Conservation (phyloP, 2,113 vertebrate species). For the Psittacus erithacus region DNA sequence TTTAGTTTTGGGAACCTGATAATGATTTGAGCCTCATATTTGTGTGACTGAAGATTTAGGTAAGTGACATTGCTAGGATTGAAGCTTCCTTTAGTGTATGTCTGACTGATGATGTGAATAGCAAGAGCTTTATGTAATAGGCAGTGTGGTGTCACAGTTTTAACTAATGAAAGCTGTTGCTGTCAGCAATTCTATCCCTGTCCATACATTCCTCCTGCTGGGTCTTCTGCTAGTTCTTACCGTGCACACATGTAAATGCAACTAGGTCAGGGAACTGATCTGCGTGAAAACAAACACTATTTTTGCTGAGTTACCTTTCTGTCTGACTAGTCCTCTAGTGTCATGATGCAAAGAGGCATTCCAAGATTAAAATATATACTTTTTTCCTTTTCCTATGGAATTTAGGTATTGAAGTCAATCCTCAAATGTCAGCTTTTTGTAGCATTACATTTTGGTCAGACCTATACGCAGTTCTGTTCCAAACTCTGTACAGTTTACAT, state of each 20-base stretch:
- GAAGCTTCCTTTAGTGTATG: not conserved
- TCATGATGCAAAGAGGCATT: not conserved
- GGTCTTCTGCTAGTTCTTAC: not conserved
- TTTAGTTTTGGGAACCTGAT: not conserved
- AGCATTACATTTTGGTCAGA: not conserved
- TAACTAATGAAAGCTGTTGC: not conserved
- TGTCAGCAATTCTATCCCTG: not conserved
- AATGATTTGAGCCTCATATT: not conserved
- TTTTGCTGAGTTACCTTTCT: not conserved
- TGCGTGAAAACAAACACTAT: not conserved
- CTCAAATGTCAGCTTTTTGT: not conserved
- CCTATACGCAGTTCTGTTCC: not conserved
- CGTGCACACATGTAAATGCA: not conserved
- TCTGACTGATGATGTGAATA: not conserved
- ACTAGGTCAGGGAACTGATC: not conserved
- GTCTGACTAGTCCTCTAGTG: not conserved
- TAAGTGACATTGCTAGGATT: not conserved
- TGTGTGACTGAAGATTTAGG: not conserved
- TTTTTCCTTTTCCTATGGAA: not conserved
- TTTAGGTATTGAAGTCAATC: not conserved
- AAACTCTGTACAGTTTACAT: not conserved
- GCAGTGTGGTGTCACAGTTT: not conserved
- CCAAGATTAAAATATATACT: not conserved
- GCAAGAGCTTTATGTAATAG: not conserved
- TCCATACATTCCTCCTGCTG: not conserved